phyloP scores from a whole-genome alignment of 2,888 invertebrate species.

The Mactromeris polynyma region DNA sequence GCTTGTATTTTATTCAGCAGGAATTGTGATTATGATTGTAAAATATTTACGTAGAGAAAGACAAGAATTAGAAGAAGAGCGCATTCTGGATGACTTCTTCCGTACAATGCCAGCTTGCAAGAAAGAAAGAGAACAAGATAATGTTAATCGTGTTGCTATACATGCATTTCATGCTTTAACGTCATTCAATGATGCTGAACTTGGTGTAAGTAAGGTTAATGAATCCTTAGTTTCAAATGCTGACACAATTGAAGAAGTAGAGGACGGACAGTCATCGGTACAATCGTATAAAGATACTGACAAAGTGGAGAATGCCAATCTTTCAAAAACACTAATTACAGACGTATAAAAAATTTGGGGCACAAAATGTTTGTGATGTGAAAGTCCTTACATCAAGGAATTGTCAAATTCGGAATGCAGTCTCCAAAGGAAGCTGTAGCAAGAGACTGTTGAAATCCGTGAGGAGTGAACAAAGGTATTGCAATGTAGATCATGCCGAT shows the following conservation, averaged over 20 bases:
- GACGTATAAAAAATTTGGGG: not conserved
- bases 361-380: not conserved
- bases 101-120: slow-evolving; percentile 77
- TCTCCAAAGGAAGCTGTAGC: not conserved
- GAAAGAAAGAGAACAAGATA: slow-evolving; percentile 78
- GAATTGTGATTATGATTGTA: slow-evolving; percentile 82
- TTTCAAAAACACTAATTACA: not conserved
- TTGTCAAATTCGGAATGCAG: not conserved
- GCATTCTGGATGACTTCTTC: slow-evolving; percentile 82
- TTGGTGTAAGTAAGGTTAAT: slow-evolving; percentile 45
- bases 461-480: too few relatives aligned
- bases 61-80: slow-evolving; percentile 81
- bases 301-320: not conserved
- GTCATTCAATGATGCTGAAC: slow-evolving; percentile 65
- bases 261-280: slow-evolving; percentile 27
- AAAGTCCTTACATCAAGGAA: not conserved
- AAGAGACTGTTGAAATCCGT: too few relatives aligned
- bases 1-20: slow-evolving; percentile 81
- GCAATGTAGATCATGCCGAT: too few relatives aligned
- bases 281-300: not conserved
- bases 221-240: slow-evolving; percentile 29
- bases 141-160: slow-evolving; percentile 82
- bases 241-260: slow-evolving; percentile 60
- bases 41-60: slow-evolving; percentile 81
- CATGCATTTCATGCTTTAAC: slow-evolving; percentile 83